These are phyloP conservation scores for Mustelus asterias DNA, from an alignment of 2,113 vertebrate genomes.

Conservation along the genomic window DNA sequence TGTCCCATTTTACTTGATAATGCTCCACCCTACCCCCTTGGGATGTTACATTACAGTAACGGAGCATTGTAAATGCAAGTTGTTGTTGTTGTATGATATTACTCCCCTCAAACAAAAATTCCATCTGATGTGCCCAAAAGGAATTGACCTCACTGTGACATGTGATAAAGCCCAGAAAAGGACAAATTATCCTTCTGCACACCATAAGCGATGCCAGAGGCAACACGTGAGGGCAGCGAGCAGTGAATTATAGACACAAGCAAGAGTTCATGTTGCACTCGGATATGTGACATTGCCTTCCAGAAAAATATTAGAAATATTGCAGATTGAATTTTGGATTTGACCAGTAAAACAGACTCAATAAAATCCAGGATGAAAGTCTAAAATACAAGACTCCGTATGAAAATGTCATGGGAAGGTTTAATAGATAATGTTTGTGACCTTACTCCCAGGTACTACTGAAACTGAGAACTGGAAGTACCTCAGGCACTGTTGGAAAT, in stretches of 20 bases:
- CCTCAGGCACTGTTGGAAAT: not conserved
- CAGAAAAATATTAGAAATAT: not conserved
- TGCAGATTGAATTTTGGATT: not conserved
- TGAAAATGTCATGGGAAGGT: not conserved
- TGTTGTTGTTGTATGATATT: too few species aligned
- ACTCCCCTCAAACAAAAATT: too few species aligned
- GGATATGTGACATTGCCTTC: not conserved
- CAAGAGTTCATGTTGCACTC: not conserved
- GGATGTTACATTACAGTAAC: too few species aligned
- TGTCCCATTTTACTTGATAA: too few species aligned
- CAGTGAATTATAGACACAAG: not conserved
- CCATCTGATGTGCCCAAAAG: too few species aligned
- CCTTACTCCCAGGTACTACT: not conserved
- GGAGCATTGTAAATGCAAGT: too few species aligned
- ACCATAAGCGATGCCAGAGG: too few species aligned
- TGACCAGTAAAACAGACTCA: not conserved
- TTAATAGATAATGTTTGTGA: not conserved
- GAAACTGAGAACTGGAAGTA: not conserved
- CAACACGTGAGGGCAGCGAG: too few species aligned
- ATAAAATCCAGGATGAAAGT: not conserved
- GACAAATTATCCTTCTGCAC: too few species aligned
- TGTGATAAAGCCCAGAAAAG: too few species aligned
- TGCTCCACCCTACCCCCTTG: too few species aligned
- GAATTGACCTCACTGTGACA: too few species aligned
- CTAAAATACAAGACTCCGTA: not conserved